These are phyloP conservation scores for Caligus rogercresseyi DNA, from an alignment of 1,140 invertebrate species.

Conservation along the genomic window DNA sequence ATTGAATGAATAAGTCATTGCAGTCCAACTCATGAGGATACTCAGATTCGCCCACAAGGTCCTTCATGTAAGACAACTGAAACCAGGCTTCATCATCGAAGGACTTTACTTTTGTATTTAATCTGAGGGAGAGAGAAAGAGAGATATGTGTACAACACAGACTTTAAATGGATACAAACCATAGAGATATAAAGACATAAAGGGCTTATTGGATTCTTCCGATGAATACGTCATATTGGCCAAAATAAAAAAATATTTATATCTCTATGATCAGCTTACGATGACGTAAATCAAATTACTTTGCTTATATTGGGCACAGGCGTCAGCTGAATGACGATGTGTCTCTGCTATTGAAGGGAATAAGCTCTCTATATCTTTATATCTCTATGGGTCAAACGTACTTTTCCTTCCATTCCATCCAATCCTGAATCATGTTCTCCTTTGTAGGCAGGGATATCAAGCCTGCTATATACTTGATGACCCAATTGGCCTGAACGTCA, in stretches of 20 bases:
- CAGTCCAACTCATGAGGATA: constrained; percentile 12
- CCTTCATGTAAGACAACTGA: constrained; percentile 3
- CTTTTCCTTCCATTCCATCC: not conserved
- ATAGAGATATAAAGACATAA: too few species aligned
- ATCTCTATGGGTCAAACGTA: too few species aligned
- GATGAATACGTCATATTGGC: too few species aligned
- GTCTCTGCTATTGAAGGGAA: too few species aligned
- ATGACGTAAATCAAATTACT: too few species aligned
- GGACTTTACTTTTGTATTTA: not conserved
- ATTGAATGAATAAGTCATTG: constrained; percentile 3
- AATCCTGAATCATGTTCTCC: constrained; percentile 2
- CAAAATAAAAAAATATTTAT: not conserved
- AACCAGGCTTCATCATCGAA: constrained; percentile 1
- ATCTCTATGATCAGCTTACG: not conserved
- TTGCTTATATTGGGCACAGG: too few species aligned
- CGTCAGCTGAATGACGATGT: too few species aligned
- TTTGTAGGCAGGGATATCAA: not conserved
- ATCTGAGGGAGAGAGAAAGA: not conserved
- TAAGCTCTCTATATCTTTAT: too few species aligned
- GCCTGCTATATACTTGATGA: constrained; percentile 4
- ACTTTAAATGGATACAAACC: too few species aligned
- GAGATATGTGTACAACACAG: too few species aligned
- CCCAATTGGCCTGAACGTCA: constrained; percentile 18
- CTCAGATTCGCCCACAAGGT: constrained; percentile 1
- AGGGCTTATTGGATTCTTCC: too few species aligned